Base-by-base conservation (phyloP, 2,888 invertebrate species). In the Chromoteleia sp. region DNA sequence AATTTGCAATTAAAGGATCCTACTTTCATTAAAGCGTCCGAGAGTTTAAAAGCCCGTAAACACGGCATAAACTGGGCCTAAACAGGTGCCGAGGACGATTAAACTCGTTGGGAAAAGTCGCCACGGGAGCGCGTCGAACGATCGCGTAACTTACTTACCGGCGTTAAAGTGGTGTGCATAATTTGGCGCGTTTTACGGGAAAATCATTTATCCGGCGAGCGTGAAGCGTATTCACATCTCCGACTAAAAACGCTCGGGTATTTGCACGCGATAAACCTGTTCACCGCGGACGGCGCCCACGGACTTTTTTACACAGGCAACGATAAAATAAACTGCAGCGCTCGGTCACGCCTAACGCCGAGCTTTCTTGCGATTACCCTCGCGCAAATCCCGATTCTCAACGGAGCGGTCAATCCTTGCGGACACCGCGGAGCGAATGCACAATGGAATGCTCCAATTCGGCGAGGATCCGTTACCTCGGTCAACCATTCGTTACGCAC, bases 401-500 rank as follows among this genome's bases (percentile, higher is more conserved):
- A 41, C 59, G 33, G 59, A 76, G 56, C 68, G 70, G 54, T 78
- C 56, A 63, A 54, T 50, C 70, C 58, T 45, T 17, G 12, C 65
- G 65, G 65, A 58, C 54, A 63, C 21, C 65, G 76, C 36, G 68
- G 12, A 70, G 48, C 71, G 43, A 80, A 65, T 74, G 70, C 68
- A 75, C 68, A 54, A 71, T 61, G 70, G 76, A 73, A 71, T 76
- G 76, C 73, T 77, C 73, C 54, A 77, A 82, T 82, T 82, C 63
- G 76, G 76, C 61, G 67, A 61, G 58, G 43, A 48, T 25, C 82
- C 79, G 82, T 82, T 82, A 82, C 36, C 8, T 67, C 50, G 68
- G 67, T 82, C 77, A 65, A 78, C 63, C 82, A 70, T 74, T 82
- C 70, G 81, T 74, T 73, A 77, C 77, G 81, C 81, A 63, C 48